These are phyloP conservation scores for Hyperoplus immaculatus DNA, from an alignment of 2,797 vertebrate species.

Conservation along the genomic window DNA sequence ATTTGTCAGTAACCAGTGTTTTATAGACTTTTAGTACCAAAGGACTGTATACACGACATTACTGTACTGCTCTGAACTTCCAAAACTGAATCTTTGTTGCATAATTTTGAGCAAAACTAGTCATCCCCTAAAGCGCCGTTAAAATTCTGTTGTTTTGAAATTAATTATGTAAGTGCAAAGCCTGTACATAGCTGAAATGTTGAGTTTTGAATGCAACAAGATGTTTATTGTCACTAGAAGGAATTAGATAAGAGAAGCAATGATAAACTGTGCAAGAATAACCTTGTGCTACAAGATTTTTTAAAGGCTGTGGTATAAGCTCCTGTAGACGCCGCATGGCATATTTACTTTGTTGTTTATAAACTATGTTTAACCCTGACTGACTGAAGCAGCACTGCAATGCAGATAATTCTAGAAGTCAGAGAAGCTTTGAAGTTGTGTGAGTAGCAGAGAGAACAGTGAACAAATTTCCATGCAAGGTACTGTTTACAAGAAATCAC, in stretches of 20 bases:
- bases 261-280: conserved; percentile 1
- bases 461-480: no score
- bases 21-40: background rate
- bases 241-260: conserved; percentile 22
- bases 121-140: conserved; percentile 3
- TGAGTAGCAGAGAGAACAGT: background rate
- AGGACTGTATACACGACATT: background rate
- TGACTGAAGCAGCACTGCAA: conserved; percentile 4
- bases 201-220: conserved; percentile 17
- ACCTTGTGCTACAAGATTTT: background rate
- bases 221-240: conserved; percentile 14
- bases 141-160: conserved; percentile 22
- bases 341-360: background rate
- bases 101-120: conserved; percentile 7
- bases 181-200: conserved; percentile 10
- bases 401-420: background rate
- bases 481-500: background rate
- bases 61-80: background rate
- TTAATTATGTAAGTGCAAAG: conserved; percentile 13
- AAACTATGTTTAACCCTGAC: background rate
- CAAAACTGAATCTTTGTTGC: background rate
- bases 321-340: background rate
- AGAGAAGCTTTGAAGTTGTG: background rate
- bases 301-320: background rate
- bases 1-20: no score